Conservation (phyloP, 2,797 vertebrate genomes). For the Sylvia borin region DNA sequence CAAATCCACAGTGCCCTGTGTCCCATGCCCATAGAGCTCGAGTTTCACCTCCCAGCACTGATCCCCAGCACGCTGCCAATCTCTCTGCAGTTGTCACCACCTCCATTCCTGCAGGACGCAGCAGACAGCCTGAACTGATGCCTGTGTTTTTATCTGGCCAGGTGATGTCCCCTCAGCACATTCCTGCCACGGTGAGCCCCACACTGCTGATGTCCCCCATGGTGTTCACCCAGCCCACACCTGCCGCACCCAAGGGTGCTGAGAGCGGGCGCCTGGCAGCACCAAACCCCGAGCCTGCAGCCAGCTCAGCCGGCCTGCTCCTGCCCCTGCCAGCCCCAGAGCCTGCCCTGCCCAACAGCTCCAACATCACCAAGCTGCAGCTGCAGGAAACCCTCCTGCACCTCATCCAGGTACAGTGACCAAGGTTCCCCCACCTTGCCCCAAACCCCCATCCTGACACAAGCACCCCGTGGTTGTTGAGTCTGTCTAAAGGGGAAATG, state of each 20-base stretch:
- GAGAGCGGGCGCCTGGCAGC: conserved; percentile 17
- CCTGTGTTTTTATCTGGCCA: neutral
- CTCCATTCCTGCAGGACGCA: neutral
- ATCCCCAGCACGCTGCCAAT: neutral
- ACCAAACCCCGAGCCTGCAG: conserved; percentile 42
- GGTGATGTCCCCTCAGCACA: conserved; percentile 75
- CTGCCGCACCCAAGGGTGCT: conserved; percentile 1
- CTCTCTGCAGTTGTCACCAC: neutral
- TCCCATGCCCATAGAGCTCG: neutral
- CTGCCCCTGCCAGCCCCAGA: conserved; percentile 71
- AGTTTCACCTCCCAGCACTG: accelerated
- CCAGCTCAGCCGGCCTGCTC: conserved; percentile 17
- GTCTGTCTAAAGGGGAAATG: neutral
- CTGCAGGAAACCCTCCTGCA: conserved; percentile 88
- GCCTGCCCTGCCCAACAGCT: neutral
- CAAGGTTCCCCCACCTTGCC: accelerated
- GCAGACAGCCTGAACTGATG: neutral
- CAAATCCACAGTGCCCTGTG: neutral
- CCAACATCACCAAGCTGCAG: conserved; percentile 82
- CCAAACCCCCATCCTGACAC: too few relatives aligned
- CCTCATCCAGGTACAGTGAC: conserved; percentile 84
- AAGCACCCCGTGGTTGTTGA: neutral
- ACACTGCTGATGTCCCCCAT: conserved; percentile 88
- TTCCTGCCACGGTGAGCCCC: conserved; percentile 81
- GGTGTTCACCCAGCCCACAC: conserved; percentile 82